A percentile compares a stretch with the other conserved stretches of the same genome.
Conservation (phyloP, 1,140 invertebrate genomes). For the Metaphire vulgaris region DNA sequence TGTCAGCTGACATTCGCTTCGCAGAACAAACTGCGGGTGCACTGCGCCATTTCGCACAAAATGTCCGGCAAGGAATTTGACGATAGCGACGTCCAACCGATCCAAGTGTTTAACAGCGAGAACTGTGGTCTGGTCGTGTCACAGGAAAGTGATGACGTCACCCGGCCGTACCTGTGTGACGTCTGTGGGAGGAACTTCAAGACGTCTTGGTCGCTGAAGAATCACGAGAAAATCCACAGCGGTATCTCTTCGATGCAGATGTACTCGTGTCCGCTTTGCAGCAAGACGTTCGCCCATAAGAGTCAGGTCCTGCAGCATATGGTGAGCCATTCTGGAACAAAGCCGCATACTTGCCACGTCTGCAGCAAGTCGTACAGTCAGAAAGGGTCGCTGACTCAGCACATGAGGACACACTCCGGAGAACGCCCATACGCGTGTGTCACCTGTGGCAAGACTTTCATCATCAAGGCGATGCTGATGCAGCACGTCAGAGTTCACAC, state of each 20-base stretch:
- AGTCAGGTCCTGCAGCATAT: constrained; percentile 89
- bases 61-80: constrained; percentile 57
- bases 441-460: constrained; percentile 66
- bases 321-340: not conserved
- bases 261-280: constrained; percentile 8
- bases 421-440: not conserved
- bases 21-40: not conserved
- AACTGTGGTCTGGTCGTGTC: constrained; percentile 85
- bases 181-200: constrained; percentile 84
- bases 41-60: not conserved
- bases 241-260: constrained; percentile 59
- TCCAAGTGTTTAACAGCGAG: constrained; percentile 98
- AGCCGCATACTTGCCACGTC: constrained; percentile 49
- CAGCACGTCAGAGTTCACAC: constrained; percentile 90
- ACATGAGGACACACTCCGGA: constrained; percentile 7
- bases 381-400: constrained; percentile 23
- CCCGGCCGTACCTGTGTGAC: constrained; percentile 53
- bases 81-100: constrained; percentile 77
- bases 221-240: constrained; percentile 86
- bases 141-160: constrained; percentile 73
- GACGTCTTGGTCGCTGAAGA: constrained; percentile 88
- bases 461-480: constrained; percentile 86
- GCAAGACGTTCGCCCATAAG: constrained; percentile 83
- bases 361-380: not conserved
- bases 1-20: not conserved